A percentile compares a stretch with the other conserved stretches of the same genome.
These are phyloP conservation scores for Oscheius sp. DNA, from an alignment of 2,888 invertebrate genomes.

Conservation along the genomic window DNA sequence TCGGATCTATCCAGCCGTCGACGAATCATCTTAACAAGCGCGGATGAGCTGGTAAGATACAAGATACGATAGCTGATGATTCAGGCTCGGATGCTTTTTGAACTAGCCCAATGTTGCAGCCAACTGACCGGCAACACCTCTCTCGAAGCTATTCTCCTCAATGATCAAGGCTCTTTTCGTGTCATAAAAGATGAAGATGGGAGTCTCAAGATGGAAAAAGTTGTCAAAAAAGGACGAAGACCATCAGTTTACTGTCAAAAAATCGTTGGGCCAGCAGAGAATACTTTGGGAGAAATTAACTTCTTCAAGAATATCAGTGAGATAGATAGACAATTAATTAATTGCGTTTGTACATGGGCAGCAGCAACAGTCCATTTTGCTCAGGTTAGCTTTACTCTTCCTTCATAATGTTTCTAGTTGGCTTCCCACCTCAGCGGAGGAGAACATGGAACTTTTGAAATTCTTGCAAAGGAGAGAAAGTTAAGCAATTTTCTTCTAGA, in stretches of 20 bases:
- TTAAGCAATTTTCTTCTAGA: slow-evolving; percentile 79
- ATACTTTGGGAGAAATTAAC: slow-evolving; percentile 51
- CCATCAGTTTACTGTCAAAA: slow-evolving; percentile 34
- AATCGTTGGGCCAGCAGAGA: slow-evolving; percentile 30
- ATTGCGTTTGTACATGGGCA: slow-evolving; percentile 62
- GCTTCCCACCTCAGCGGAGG: slow-evolving; percentile 75
- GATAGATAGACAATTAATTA: slow-evolving; percentile 53
- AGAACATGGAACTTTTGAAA: slow-evolving; percentile 42
- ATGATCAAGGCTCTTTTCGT: slow-evolving; percentile 49
- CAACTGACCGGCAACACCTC: slow-evolving; percentile 55
- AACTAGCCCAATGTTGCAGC: slow-evolving; percentile 59
- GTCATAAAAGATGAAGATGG: slow-evolving; percentile 45
- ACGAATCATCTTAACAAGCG: slow-evolving; percentile 42
- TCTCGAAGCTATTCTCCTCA: slow-evolving; percentile 57
- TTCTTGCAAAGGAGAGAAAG: slow-evolving; percentile 51
- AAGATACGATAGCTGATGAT: neutral
- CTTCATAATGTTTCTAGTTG: slow-evolving; percentile 73
- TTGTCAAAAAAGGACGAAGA: slow-evolving; percentile 24
- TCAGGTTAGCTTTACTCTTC: slow-evolving; percentile 42
- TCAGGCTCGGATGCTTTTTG: slow-evolving; percentile 56
- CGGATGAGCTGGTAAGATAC: slow-evolving; percentile 40
- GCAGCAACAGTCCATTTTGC: slow-evolving; percentile 57
- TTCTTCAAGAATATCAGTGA: slow-evolving; percentile 52
- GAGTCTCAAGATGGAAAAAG: slow-evolving; percentile 47
- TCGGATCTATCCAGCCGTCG: slow-evolving; percentile 42